Conservation (phyloP, 2,113 vertebrate species). For the Cynopterus brachyotis region DNA sequence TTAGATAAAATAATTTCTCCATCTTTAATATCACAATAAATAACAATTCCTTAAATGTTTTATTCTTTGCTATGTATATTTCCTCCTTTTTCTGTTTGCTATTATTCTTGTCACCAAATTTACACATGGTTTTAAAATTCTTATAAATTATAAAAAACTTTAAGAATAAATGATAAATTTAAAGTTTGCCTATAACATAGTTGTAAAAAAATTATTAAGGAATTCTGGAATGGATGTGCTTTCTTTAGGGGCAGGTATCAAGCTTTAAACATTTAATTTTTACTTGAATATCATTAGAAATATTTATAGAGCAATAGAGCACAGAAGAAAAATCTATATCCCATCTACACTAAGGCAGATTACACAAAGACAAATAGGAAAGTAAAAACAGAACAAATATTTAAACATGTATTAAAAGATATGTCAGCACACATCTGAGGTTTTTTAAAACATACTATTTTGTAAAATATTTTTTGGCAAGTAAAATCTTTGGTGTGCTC, state of each 20-base stretch:
- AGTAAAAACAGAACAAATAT: slow-evolving; percentile 24
- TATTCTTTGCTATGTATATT: neutral
- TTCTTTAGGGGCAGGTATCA: neutral
- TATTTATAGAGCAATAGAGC: neutral
- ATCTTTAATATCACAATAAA: slow-evolving; percentile 6
- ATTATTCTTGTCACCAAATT: neutral
- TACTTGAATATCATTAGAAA: neutral
- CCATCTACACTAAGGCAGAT: neutral
- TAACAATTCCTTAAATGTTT: neutral
- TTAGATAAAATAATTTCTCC: neutral
- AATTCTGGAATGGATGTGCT: neutral
- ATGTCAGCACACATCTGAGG: neutral
- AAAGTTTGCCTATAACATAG: neutral
- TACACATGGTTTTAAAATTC: neutral
- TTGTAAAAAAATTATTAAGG: neutral
- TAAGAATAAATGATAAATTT: neutral
- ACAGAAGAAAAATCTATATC: neutral
- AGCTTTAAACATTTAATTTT: slow-evolving; percentile 29
- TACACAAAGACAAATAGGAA: neutral
- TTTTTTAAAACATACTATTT: neutral
- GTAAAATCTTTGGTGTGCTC: neutral
- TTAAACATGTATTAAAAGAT: neutral
- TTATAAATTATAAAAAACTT: neutral
- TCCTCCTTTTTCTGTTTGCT: neutral
- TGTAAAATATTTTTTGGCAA: slow-evolving; percentile 38